Conservation (phyloP, 2,113 vertebrate species). For the Prionailurus bengalensis region DNA sequence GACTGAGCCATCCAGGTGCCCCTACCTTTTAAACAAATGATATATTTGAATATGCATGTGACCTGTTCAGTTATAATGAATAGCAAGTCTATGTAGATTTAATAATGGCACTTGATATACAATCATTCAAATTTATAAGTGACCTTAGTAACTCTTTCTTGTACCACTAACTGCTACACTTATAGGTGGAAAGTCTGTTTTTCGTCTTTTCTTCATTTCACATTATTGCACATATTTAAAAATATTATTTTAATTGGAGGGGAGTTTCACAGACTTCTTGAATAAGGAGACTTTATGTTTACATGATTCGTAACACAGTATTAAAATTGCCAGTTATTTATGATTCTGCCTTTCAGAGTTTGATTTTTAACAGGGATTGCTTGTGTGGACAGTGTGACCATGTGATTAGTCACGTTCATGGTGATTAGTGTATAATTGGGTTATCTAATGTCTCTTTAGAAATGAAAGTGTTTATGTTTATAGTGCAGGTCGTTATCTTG, state of each 20-base stretch:
- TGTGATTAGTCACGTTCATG: neutral
- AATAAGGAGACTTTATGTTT: neutral
- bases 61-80: neutral
- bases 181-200: neutral
- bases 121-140: neutral
- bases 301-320: neutral
- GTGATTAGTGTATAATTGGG: slow-evolving; percentile 18
- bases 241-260: slow-evolving; percentile 20
- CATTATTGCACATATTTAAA: neutral
- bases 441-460: slow-evolving; percentile 66
- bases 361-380: neutral
- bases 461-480: slow-evolving; percentile 47
- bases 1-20: too few species aligned
- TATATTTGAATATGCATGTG: neutral
- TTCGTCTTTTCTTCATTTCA: neutral
- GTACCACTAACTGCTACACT: neutral
- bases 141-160: neutral
- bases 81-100: neutral
- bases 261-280: neutral
- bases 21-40: neutral
- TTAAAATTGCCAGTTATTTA: neutral
- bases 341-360: neutral
- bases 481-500: neutral
- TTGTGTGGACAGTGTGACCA: neutral
- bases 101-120: neutral